Base-by-base conservation (phyloP, 2,888 invertebrate genomes). In the Oxycera nigricornis region DNA sequence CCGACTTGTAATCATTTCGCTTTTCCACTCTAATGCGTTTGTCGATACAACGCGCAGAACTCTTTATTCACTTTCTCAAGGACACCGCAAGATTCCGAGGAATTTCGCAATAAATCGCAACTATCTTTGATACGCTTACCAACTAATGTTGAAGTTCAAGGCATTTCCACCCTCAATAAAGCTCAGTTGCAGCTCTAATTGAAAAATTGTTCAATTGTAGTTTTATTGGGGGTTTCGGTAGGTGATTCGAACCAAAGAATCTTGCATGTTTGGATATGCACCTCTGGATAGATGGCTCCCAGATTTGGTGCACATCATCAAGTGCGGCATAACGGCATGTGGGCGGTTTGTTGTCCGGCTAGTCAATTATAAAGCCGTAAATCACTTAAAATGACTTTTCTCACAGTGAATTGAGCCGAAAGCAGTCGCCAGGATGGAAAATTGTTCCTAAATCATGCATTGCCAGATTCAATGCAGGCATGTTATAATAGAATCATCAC, bases 171-270 rank as follows among this genome's bases (percentile, higher is more conserved):
- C 59, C 59, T 17, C 59, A 28, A 26, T 11, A n/a, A 14, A 6
- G n/a, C 31, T 30, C 3, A 2, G 22, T 1, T 7, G 11, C 59
- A 2, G 30, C n/a, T 20, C 22, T 61, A 61, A 61, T 61, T 31
- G 61, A 61, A 61, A 61, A 61, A 61, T 61, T 61, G 31, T 31
- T 61, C 31, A 61, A 61, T 61, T 61, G 61, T n/a, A n/a, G n/a
- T 61, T 61, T 61, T 61, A 61, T 61, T 61, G 35, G 35, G 17
- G 35, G n/a, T 61, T 61, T 61, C 20, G 35, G 35, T 31, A 20
- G 22, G 35, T 61, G 30, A 31, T 30, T 30, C 59, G n/a, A 9
- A 61, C 35, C 61, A 61, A 61, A 30, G 61, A 22, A 35, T 59
- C 1, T 30, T 3, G 11, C n/a, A 2, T 46, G 3, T n/a, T 46